These are phyloP conservation scores for Podarcis lilfordi DNA, from an alignment of 2,797 vertebrate genomes.

Conservation along the genomic window DNA sequence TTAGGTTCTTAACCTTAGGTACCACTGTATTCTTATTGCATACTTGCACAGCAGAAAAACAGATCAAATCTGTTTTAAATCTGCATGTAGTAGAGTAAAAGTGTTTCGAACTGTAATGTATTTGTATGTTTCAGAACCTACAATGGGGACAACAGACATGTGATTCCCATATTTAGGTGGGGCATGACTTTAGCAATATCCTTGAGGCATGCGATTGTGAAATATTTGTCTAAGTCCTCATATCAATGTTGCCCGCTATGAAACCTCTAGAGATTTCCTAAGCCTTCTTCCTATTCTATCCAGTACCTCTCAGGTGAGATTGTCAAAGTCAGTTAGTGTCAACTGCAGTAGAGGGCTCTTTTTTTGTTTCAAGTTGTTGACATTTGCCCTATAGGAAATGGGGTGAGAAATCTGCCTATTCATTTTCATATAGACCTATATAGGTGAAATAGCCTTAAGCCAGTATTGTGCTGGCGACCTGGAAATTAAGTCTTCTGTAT, in stretches of 20 bases:
- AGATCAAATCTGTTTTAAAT: not conserved
- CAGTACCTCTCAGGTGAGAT: not conserved
- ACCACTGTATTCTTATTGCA: not conserved
- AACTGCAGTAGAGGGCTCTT: not conserved
- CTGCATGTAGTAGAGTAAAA: not conserved
- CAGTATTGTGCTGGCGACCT: conserved; percentile 37
- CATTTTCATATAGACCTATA: not conserved
- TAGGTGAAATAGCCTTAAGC: conserved; percentile 3
- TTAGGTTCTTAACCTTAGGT: no score
- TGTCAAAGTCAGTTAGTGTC: not conserved
- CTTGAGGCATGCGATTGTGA: not conserved
- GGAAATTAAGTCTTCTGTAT: conserved; percentile 53
- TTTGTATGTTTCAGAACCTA: not conserved
- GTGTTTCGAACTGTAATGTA: not conserved
- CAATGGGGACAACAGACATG: not conserved
- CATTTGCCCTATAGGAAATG: conserved; percentile 16
- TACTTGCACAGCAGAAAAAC: not conserved
- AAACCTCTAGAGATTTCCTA: conserved; percentile 5
- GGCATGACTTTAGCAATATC: not conserved
- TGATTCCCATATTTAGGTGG: not conserved
- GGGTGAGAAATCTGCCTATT: conserved; percentile 30
- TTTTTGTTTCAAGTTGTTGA: conserved; percentile 4
- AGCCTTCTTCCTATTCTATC: not conserved
- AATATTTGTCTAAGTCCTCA: not conserved
- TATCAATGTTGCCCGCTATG: not conserved